Base-by-base conservation (phyloP, 2,797 vertebrate genomes). In the Ptychadena robeensis region DNA sequence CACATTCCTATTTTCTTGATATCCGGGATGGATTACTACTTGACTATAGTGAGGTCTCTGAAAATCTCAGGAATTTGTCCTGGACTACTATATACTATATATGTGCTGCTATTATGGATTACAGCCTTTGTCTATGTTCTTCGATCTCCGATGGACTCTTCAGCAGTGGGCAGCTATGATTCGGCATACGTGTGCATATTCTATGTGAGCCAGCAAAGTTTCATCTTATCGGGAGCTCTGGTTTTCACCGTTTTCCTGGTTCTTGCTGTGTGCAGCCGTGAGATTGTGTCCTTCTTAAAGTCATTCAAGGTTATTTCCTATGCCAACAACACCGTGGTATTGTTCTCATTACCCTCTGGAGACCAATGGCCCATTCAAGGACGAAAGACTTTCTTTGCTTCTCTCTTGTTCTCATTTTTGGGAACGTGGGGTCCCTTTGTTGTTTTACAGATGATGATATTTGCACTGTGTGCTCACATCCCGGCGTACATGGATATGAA, bases 401-500 rank as follows among this genome's bases (percentile, higher is more conserved):
- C 90, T 28, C 85, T 92, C 8, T n/a, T 92, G 1, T 14, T 85
- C 75, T 91, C 89, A 22, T 96, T 97, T 80, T 89, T 96, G 3
- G 89, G 90, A 71, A 95, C 92, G 0, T 98, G 97, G 96, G 86
- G 86, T 3, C 88, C 91, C 9, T 95, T 96, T 66, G 86, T 96
- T 61, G 0, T 91, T 18, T 90, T 97, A 38, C 91, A 96, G 77
- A 70, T 89, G 0, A 53, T 88, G 11, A 37, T 94, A 34, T 76
- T 95, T 25, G 18, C 92, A 18, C 78, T 95, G 0, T 85, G 90
- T 0, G 88, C 89, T 76, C 91, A 82, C 86, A 91, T 97, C 77
- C 95, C 96, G 0, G 92, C 93, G 0, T 94, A 95, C n/a, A 76
- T 98, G 87, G 94, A 94, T 40, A 90, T 97, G 91, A 97, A 96